Percentiles rank a stretch among this genome's conserved stretches.
Evolutionary conservation across 2,888 invertebrate genomes (phyloP).

Genomic region (Dolomedes plantarius): DNA sequence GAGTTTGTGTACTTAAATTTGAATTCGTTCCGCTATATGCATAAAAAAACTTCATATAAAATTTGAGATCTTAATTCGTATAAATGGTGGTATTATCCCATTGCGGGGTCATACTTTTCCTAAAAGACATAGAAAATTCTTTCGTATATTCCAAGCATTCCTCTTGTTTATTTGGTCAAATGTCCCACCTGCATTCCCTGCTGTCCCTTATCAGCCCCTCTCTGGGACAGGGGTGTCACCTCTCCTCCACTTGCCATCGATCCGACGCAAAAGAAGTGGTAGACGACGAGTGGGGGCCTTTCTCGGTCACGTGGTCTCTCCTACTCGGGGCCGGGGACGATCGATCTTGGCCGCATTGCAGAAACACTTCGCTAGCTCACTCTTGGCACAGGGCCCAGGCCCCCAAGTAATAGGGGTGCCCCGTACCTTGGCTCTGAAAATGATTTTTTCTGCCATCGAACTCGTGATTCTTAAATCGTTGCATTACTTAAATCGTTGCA

Average conservation of each 20-base stretch:
- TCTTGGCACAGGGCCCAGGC: slow-evolving; percentile 65
- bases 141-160: no score
- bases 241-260: slow-evolving; percentile 46
- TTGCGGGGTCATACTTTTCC: no score
- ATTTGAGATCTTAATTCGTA: no score
- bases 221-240: slow-evolving; percentile 50
- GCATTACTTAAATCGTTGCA: no score
- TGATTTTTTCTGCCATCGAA: neutral
- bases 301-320: neutral
- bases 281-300: slow-evolving; percentile 13
- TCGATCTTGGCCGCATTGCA: slow-evolving; percentile 64
- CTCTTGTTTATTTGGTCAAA: neutral
- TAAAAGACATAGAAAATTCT: no score
- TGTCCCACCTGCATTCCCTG: neutral
- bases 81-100: no score
- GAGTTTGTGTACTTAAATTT: no score
- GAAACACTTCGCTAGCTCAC: neutral
- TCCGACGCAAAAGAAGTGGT: slow-evolving; percentile 49
- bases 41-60: no score
- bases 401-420: neutral
- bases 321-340: slow-evolving; percentile 31
- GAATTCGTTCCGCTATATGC: no score
- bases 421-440: neutral
- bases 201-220: slow-evolving; percentile 24
- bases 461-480: neutral